Conservation (phyloP, 2,113 vertebrate genomes). For the Atrichornis clamosus region DNA sequence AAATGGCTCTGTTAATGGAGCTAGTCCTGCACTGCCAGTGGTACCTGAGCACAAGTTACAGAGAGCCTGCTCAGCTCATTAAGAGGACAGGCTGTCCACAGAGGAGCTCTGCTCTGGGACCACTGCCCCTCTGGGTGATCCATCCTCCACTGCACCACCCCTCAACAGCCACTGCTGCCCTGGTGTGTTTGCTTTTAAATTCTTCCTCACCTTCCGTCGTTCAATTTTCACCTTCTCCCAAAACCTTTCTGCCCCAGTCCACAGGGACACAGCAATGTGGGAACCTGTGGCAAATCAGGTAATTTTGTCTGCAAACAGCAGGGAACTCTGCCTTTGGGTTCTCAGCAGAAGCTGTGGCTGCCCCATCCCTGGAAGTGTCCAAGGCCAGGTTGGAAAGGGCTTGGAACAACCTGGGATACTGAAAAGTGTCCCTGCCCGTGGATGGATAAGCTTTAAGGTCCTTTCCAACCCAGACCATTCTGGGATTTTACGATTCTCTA, state of each 20-base stretch:
- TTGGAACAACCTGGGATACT: rapidly evolving
- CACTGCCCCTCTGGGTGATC: background rate
- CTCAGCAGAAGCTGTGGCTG: background rate
- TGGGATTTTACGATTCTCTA: background rate
- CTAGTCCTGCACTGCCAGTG: background rate
- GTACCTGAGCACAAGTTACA: background rate
- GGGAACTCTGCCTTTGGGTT: background rate
- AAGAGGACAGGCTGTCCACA: background rate
- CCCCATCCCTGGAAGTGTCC: background rate
- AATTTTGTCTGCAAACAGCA: background rate
- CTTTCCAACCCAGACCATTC: background rate
- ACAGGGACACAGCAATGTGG: background rate
- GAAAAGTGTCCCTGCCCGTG: background rate
- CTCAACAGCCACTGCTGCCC: background rate
- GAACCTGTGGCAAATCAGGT: background rate
- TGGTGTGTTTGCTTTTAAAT: background rate
- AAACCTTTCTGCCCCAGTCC: background rate
- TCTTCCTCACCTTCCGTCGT: background rate
- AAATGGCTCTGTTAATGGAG: background rate
- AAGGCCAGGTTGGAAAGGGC: background rate
- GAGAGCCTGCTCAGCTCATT: background rate
- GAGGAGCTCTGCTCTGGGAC: background rate
- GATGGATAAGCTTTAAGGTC: background rate
- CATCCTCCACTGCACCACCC: background rate
- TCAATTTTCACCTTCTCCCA: background rate